phyloP scores from a whole-genome alignment of 2,888 invertebrate genomes.

The Adelognathus sp. region DNA sequence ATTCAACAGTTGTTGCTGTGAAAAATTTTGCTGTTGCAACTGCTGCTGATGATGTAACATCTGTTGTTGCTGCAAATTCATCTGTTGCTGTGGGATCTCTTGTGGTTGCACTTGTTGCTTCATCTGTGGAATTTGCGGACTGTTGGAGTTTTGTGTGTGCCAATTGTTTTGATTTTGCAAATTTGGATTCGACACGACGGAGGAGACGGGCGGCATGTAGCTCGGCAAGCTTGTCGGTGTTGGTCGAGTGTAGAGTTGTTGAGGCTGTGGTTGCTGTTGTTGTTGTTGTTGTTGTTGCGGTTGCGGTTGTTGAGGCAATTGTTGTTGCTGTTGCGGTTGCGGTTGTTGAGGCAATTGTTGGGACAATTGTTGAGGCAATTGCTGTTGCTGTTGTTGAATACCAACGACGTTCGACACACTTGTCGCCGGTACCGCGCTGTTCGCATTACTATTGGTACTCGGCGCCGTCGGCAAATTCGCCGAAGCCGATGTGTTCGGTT shows the following conservation, averaged over 20 bases:
- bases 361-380: slow-evolving; percentile 65
- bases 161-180: slow-evolving; percentile 70
- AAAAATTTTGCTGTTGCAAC: slow-evolving; percentile 64
- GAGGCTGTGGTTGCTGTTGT: slow-evolving; percentile 66
- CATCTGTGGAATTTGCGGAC: slow-evolving; percentile 57
- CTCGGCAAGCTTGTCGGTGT: slow-evolving; percentile 65
- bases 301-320: slow-evolving; percentile 67
- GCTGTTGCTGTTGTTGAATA: slow-evolving; percentile 70
- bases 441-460: slow-evolving; percentile 68
- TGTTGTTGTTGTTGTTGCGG: slow-evolving; percentile 67
- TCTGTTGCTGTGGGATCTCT: slow-evolving; percentile 65
- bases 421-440: slow-evolving; percentile 64
- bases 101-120: slow-evolving; percentile 65
- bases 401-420: slow-evolving; percentile 37
- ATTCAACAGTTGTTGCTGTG: slow-evolving; percentile 68
- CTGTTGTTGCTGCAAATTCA: slow-evolving; percentile 63
- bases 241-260: slow-evolving; percentile 61
- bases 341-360: slow-evolving; percentile 67
- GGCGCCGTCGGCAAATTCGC: slow-evolving; percentile 61
- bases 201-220: slow-evolving; percentile 59
- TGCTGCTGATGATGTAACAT: slow-evolving; percentile 69
- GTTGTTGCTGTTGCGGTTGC: slow-evolving; percentile 66
- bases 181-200: slow-evolving; percentile 30
- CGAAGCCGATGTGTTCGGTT: slow-evolving; percentile 80
- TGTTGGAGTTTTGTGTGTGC: slow-evolving; percentile 70